Percentiles rank a stretch among this genome's conserved stretches.
phyloP scores from a whole-genome alignment of 2,888 invertebrate genomes.

The Hypolimnas misippus region DNA sequence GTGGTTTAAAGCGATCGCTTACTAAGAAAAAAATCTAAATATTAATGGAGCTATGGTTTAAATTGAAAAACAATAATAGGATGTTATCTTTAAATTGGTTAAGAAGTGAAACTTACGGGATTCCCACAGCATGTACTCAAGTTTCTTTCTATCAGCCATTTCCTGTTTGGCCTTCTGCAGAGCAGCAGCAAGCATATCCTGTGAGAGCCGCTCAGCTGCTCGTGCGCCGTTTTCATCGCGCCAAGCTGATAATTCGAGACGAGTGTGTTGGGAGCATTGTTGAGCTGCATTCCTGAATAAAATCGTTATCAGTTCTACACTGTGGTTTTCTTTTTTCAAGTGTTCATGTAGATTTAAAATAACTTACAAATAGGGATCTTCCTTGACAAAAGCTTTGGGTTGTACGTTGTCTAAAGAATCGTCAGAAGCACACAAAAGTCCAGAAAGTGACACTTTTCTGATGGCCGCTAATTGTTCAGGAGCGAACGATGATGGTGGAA shows the following conservation, averaged over 20 bases:
- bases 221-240: constrained; percentile 83
- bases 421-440: constrained; percentile 90
- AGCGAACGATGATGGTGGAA: constrained; percentile 93
- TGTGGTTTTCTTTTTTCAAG: not conserved
- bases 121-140: constrained; percentile 93
- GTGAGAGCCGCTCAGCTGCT: constrained; percentile 87
- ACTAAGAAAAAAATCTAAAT: too few species aligned
- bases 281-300: constrained; percentile 88
- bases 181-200: constrained; percentile 89
- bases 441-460: constrained; percentile 90
- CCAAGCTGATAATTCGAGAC: constrained; percentile 89
- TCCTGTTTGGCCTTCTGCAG: constrained; percentile 91
- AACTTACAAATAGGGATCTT: constrained; percentile 93
- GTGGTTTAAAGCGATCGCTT: not conserved
- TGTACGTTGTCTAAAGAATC: constrained; percentile 89
- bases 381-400: constrained; percentile 92
- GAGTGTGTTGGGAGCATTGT: constrained; percentile 88
- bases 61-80: too few species aligned
- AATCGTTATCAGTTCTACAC: too few species aligned
- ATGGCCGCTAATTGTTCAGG: constrained; percentile 92
- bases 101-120: too few species aligned
- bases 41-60: too few species aligned
- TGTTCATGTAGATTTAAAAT: too few species aligned
- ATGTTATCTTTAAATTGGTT: too few species aligned
- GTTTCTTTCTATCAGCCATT: constrained; percentile 88